Base-by-base conservation (phyloP, 2,888 invertebrate species). In the Orchesella flavescens region DNA sequence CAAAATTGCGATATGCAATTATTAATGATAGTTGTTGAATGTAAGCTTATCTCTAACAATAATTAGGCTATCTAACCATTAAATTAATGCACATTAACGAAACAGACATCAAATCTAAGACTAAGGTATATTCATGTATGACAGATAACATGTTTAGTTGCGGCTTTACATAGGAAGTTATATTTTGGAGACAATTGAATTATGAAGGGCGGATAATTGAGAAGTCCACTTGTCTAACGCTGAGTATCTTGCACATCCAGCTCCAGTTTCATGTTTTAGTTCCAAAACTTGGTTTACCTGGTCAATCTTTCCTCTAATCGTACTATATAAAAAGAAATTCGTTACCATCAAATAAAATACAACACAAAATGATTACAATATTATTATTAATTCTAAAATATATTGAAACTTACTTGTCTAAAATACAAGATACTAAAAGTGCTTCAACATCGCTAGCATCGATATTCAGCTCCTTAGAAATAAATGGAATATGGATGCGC, bases 201-300 rank as follows among this genome's bases (percentile, higher is more conserved):
- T 93, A 90, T 98, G 97, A 89, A 98, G 92, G 66, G 94, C 94
- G 88, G 94, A 93, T 87, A 98, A 93, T 92, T 98, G 97, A 90
- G 94, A 93, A 84, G 97, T 97, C 98, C 98, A 98, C 92, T 96
- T 96, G 91, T 98, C 98, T 89, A 98, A 93, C 66, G 98, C 98
- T 89, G 93, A 93, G 91, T 98, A 98, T 84, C 97, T 93, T 71
- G 96, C 94, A 78, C 74, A 83, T 21, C 86, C 88, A 71, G 95
- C 95, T 89, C 95, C 94, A 86, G 94, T 93, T 73, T 94, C 94
- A 87, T 94, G 93, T 89, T 94, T 93, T 90, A 98, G 91, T 91
- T 97, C 96, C 88, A 98, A 92, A 83, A 98, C 97, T 88, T 97
- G 95, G 91, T 97, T 95, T 85, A 97, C 97, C 92, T 99, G 98